A percentile compares a stretch with the other conserved stretches of the same genome.
These are phyloP conservation scores for Chaitophorus viminalis DNA, from an alignment of 2,888 invertebrate genomes.

Conservation along the genomic window DNA sequence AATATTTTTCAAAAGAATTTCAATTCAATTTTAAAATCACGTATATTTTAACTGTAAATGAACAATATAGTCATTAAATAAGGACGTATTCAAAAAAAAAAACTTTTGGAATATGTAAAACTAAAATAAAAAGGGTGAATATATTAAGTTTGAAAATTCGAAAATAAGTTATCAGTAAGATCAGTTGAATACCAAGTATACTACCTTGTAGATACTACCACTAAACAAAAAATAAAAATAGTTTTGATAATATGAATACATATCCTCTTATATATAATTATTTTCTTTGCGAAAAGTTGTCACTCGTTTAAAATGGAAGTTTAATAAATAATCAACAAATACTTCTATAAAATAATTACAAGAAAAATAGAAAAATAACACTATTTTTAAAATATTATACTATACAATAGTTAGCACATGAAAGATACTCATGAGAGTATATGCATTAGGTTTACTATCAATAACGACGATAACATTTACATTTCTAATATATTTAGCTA, in stretches of 20 bases:
- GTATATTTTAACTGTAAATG: background rate
- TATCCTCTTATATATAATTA: background rate
- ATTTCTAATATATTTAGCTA: too few species aligned
- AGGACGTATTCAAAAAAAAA: background rate
- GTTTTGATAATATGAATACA: background rate
- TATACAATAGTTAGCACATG: too few species aligned
- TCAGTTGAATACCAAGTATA: background rate
- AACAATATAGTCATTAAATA: background rate
- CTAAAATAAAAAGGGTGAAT: constrained; percentile 25
- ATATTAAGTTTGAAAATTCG: background rate
- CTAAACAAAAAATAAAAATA: constrained; percentile 16
- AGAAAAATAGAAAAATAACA: too few species aligned
- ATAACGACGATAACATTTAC: too few species aligned
- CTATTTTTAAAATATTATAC: too few species aligned
- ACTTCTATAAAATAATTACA: too few species aligned
- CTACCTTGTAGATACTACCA: background rate
- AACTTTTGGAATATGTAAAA: constrained; percentile 8
- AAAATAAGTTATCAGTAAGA: background rate
- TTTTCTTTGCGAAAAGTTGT: too few species aligned
- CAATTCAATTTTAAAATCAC: background rate
- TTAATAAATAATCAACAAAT: too few species aligned
- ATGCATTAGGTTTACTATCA: too few species aligned
- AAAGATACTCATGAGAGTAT: too few species aligned
- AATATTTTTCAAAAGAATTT: too few species aligned
- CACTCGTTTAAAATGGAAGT: too few species aligned